Percentiles rank a stretch among this genome's conserved stretches.
Evolutionary conservation across 2,888 invertebrate species (phyloP).

Genomic region (Pristionchus mayeri): DNA sequence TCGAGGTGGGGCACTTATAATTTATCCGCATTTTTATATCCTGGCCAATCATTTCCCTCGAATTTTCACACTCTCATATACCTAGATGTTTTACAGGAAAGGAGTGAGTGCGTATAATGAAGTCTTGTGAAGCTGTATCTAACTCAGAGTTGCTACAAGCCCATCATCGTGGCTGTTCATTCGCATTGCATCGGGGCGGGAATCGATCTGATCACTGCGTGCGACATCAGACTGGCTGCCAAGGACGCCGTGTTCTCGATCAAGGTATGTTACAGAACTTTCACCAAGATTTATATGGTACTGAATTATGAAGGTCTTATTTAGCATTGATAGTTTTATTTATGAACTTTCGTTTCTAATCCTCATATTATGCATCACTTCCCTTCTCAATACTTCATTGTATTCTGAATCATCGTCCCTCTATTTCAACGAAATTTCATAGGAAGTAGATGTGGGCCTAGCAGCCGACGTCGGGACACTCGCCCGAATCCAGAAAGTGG

Average conservation of each 20-base stretch:
- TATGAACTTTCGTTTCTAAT: too few relatives aligned
- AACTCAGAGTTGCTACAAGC: conserved; percentile 85
- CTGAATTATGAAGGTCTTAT: neutral
- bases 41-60: too few relatives aligned
- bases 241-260: conserved; percentile 92
- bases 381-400: too few relatives aligned
- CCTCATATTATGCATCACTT: too few relatives aligned
- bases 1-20: too few relatives aligned
- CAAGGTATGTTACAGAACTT: conserved; percentile 79
- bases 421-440: too few relatives aligned
- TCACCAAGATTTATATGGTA: neutral
- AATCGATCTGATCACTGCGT: conserved; percentile 88
- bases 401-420: too few relatives aligned
- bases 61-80: too few relatives aligned
- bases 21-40: too few relatives aligned
- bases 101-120: too few relatives aligned
- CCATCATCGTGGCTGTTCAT: conserved; percentile 90
- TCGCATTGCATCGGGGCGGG: conserved; percentile 92
- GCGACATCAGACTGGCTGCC: conserved; percentile 92
- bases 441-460: conserved; percentile 85
- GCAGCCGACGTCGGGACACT: conserved; percentile 96
- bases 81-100: too few relatives aligned
- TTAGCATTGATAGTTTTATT: neutral
- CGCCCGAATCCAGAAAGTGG: conserved; percentile 89
- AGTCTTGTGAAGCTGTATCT: too few relatives aligned